Evolutionary conservation across 2,113 vertebrate genomes (phyloP).

Genomic region (Ranitomeya imitator): DNA sequence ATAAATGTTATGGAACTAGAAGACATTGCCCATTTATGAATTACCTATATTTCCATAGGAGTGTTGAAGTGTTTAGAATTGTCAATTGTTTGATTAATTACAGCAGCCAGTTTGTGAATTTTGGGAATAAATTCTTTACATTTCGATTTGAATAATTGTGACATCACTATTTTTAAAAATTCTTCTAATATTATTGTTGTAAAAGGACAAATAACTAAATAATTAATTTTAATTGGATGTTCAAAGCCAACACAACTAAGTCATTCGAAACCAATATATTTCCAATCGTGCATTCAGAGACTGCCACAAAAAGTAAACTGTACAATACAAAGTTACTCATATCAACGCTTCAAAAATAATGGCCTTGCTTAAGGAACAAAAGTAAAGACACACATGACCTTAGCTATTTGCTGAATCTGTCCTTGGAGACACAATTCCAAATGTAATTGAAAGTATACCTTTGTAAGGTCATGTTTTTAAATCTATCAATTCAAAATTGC

Average conservation of each 20-base stretch:
- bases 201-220: neutral
- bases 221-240: too few species aligned
- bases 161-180: neutral
- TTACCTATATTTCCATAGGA: too few species aligned
- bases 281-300: neutral
- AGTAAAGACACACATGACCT: neutral
- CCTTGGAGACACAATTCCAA: slow-evolving; percentile 8
- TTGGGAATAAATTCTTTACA: too few species aligned
- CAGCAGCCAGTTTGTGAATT: too few species aligned
- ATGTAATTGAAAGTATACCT: slow-evolving; percentile 6
- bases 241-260: neutral
- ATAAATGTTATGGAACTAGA: too few species aligned
- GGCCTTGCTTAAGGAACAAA: neutral
- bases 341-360: slow-evolving; percentile 47
- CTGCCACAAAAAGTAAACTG: neutral
- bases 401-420: neutral
- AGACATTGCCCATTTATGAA: too few species aligned
- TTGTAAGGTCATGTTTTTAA: slow-evolving; percentile 20
- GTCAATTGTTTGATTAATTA: too few species aligned
- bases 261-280: neutral
- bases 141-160: too few species aligned
- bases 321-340: slow-evolving; percentile 23
- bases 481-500: slow-evolving; percentile 13
- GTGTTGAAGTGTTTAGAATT: too few species aligned
- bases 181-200: neutral